Evolutionary conservation across 2,113 vertebrate genomes (phyloP).

Genomic region (Tetraodon nigroviridis): DNA sequence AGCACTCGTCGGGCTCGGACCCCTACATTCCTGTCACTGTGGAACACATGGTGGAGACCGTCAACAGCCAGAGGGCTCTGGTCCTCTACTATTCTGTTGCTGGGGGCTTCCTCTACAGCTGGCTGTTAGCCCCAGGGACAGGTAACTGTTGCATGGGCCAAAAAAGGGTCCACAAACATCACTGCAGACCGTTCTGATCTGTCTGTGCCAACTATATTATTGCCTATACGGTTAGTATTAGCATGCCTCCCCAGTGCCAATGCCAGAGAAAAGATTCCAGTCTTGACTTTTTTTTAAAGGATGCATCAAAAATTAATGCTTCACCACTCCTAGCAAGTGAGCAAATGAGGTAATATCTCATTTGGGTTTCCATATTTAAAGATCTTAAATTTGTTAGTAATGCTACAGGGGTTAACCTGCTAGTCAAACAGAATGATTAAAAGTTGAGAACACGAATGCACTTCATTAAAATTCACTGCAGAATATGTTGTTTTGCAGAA

Average conservation of each 20-base stretch:
- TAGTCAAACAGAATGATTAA: not conserved
- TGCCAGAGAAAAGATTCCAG: not conserved
- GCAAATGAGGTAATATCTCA: not conserved
- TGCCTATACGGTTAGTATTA: not conserved
- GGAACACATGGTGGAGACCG: constrained; percentile 86
- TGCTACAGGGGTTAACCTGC: not conserved
- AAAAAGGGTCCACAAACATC: not conserved
- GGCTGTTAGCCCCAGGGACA: constrained; percentile 90
- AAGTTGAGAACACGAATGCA: not conserved
- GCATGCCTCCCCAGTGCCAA: not conserved
- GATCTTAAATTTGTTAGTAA: not conserved
- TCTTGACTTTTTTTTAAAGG: not conserved
- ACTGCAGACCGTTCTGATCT: not conserved
- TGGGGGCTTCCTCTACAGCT: constrained; percentile 92
- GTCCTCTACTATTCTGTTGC: constrained; percentile 93
- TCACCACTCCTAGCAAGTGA: not conserved
- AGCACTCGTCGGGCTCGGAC: constrained; percentile 76
- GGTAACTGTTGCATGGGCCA: constrained; percentile 66
- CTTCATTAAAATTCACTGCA: not conserved
- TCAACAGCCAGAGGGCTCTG: constrained; percentile 85
- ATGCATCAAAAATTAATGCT: not conserved
- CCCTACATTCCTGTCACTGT: constrained; percentile 87
- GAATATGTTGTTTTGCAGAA: not conserved
- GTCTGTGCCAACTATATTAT: not conserved
- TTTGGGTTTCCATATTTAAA: not conserved